These are phyloP conservation scores for Melitaea athalia DNA, from an alignment of 2,888 invertebrate species.

Conservation along the genomic window DNA sequence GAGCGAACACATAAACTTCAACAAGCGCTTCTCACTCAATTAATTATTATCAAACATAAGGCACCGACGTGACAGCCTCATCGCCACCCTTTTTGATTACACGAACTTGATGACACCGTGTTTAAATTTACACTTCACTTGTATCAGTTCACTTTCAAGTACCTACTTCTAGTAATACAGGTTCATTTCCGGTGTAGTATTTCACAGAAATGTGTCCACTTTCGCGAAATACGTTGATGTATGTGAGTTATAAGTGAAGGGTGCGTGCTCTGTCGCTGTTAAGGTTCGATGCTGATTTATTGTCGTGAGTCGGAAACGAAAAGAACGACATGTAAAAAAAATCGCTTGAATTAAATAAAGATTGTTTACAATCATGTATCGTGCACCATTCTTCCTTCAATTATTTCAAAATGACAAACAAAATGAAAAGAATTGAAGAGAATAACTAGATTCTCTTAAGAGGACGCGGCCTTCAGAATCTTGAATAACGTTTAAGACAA, in stretches of 20 bases:
- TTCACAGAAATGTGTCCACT: neutral
- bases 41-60: slow-evolving; percentile 18
- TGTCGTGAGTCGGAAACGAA: slow-evolving; percentile 29
- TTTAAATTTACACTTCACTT: neutral
- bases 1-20: neutral
- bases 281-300: slow-evolving; percentile 36
- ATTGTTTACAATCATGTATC: slow-evolving; percentile 5
- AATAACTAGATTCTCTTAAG: neutral
- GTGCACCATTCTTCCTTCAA: neutral
- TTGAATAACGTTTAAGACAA: slow-evolving; percentile 4
- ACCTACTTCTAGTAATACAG: too few species aligned
- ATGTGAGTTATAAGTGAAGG: slow-evolving; percentile 19
- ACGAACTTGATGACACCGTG: neutral
- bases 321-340: slow-evolving; percentile 28
- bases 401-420: neutral
- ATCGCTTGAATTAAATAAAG: slow-evolving; percentile 19
- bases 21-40: slow-evolving; percentile 12
- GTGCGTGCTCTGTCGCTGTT: slow-evolving; percentile 35
- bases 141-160: neutral
- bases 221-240: slow-evolving; percentile 5
- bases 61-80: slow-evolving; percentile 43
- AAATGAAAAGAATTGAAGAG: neutral
- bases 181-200: neutral
- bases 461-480: neutral
- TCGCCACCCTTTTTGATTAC: slow-evolving; percentile 20